These are phyloP conservation scores for Lineus longissimus DNA, from an alignment of 1,140 invertebrate genomes.

Conservation along the genomic window DNA sequence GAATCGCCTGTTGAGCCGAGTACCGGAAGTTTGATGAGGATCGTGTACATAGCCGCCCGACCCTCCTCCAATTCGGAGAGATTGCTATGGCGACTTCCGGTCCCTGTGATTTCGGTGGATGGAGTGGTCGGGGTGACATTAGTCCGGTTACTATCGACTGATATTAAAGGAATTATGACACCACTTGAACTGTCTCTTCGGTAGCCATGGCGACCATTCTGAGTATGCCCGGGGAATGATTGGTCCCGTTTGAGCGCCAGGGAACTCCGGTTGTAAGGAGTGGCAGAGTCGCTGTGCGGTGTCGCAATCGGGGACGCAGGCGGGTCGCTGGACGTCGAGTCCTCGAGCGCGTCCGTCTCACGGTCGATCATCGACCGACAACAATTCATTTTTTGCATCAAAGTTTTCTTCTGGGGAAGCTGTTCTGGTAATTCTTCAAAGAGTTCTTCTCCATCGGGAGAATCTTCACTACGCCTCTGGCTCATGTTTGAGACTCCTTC, in stretches of 20 bases:
- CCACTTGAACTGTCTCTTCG: slow-evolving; percentile 16
- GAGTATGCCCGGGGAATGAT: neutral
- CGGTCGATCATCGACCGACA: slow-evolving; percentile 33
- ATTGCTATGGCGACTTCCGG: slow-evolving; percentile 25
- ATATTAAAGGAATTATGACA: slow-evolving; percentile 28
- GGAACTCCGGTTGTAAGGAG: neutral
- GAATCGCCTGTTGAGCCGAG: slow-evolving; percentile 32
- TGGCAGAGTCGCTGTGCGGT: neutral
- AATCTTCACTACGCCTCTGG: slow-evolving; percentile 18
- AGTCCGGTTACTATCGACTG: slow-evolving; percentile 23
- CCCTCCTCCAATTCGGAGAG: neutral
- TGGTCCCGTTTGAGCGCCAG: slow-evolving; percentile 4
- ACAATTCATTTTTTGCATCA: slow-evolving; percentile 19
- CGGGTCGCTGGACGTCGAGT: slow-evolving; percentile 42
- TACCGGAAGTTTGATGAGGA: slow-evolving; percentile 77
- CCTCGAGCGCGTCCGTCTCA: slow-evolving; percentile 42
- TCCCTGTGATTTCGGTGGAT: slow-evolving; percentile 23
- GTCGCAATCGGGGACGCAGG: slow-evolving; percentile 27
- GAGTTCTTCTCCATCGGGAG: slow-evolving; percentile 17
- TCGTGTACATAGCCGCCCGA: slow-evolving; percentile 74
- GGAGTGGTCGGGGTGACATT: slow-evolving; percentile 12
- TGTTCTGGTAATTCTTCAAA: slow-evolving; percentile 10
- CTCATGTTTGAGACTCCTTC: slow-evolving; percentile 23
- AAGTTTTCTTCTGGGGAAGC: neutral
- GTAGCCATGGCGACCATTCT: neutral